These are phyloP conservation scores for Craniophora ligustri DNA, from an alignment of 2,888 invertebrate genomes.

Conservation along the genomic window DNA sequence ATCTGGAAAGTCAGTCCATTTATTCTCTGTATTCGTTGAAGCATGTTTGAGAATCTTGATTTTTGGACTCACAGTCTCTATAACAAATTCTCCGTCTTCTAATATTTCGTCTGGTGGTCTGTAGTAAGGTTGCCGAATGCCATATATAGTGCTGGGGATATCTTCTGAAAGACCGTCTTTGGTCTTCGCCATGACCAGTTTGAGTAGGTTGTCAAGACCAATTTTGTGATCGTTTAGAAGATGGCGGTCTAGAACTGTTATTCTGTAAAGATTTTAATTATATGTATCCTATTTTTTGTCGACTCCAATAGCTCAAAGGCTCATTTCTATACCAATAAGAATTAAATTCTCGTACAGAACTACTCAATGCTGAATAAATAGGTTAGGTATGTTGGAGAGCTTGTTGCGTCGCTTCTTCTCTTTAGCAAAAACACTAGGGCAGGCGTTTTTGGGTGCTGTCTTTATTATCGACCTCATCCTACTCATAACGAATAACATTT, in stretches of 20 bases:
- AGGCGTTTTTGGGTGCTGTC: too few relatives aligned
- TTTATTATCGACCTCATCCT: too few relatives aligned
- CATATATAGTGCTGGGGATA: conserved; percentile 39
- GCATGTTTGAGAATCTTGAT: conserved; percentile 78
- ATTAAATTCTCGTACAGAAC: too few relatives aligned
- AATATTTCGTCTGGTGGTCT: conserved; percentile 65
- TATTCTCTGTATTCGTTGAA: conserved; percentile 72
- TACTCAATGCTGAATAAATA: too few relatives aligned
- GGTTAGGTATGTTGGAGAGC: too few relatives aligned
- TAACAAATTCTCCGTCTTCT: conserved; percentile 77
- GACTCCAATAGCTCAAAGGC: too few relatives aligned
- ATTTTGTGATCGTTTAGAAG: conserved; percentile 80
- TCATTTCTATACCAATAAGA: too few relatives aligned
- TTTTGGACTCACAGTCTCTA: conserved; percentile 76
- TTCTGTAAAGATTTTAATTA: too few relatives aligned
- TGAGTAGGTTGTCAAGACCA: conserved; percentile 75
- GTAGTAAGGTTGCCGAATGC: conserved; percentile 74
- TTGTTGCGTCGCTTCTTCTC: too few relatives aligned
- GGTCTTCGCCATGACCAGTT: conserved; percentile 81
- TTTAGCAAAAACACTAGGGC: too few relatives aligned
- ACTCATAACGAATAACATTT: too few relatives aligned
- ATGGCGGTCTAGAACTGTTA: conserved; percentile 81
- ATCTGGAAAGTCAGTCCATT: conserved; percentile 67
- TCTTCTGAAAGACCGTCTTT: conserved; percentile 74
- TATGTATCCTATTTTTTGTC: too few relatives aligned